Evolutionary conservation across 2,113 vertebrate genomes (phyloP), one percentile per base, ranked within the genome.

Genomic region (Rhegmatorhina hoffmannsi): DNA sequence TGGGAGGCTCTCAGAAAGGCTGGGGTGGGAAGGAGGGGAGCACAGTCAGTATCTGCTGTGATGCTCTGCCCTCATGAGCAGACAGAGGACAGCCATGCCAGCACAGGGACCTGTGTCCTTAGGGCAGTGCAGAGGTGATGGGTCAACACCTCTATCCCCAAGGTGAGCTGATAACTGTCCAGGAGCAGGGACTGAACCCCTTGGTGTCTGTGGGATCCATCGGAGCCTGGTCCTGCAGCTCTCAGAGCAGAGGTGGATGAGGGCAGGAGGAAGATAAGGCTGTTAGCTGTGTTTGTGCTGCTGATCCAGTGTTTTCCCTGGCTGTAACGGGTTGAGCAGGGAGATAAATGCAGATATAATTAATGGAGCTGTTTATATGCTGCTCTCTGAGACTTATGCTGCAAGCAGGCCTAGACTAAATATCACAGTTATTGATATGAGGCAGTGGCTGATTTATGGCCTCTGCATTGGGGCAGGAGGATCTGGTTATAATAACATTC

Each of bases 401-500:
- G 2, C 33, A 53, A 90, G 86, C 80, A 75, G 55, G 40, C 38
- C 72, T 74, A 96, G 90, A 91, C 93, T 96, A 96, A 96, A 96
- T 96, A 95, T 53, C 73, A 59, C 18, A 7, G 14, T 87, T 80
- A 79, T 62, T 80, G 92, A 94, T 89, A 92, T 5, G 75, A 91
- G 64, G 74, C 59, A 70, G 81, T 25, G 55, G 89, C 70, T 4
- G 1, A 95, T 92, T 92, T 92, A 95, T 73, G 68, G 40, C 56
- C n/a, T 90, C 40, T 34, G 53, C 11, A 2, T 26, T 47, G 49
- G 46, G 75, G 91, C 89, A 92, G 86, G 73, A 81, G 92, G 79
- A 73, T 93, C 88, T 96, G 74, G 44, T 92, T 96, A 74, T 89
- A 82, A 19, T 40, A 94, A 95, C 66, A 14, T 34, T 87, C 84